Percentiles rank a stretch among this genome's conserved stretches.
Evolutionary conservation across 2,797 vertebrate genomes (phyloP).

Genomic region (Scleropages formosus): DNA sequence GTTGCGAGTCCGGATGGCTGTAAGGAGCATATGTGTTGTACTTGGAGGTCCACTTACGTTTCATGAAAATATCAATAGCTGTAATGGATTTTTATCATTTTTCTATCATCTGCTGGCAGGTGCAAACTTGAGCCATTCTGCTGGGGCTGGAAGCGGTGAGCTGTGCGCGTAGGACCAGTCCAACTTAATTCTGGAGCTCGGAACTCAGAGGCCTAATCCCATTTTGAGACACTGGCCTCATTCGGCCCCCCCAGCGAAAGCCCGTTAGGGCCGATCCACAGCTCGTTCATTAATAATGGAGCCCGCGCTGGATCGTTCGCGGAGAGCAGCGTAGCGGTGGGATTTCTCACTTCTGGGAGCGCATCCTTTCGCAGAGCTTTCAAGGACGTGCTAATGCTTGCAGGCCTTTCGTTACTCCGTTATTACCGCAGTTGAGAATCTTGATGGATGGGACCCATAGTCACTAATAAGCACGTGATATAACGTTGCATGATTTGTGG

Average conservation of each 20-base stretch:
- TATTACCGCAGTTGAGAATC: constrained; percentile 3
- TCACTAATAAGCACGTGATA: background rate
- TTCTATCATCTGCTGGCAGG: constrained; percentile 6
- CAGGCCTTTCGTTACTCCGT: too few relatives aligned
- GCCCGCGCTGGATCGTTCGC: constrained; percentile 51
- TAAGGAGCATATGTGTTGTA: too few relatives aligned
- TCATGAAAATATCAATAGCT: constrained; percentile 18
- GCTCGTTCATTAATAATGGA: constrained; percentile 53
- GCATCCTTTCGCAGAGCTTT: background rate
- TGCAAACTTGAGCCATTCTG: background rate
- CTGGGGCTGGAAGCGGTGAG: background rate
- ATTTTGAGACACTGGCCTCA: constrained; percentile 46
- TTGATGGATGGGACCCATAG: constrained; percentile 1
- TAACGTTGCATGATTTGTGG: background rate
- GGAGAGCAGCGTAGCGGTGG: constrained; percentile 49
- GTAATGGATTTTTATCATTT: constrained; percentile 3
- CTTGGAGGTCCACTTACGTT: too few relatives aligned
- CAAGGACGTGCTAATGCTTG: too few relatives aligned
- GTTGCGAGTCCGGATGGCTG: too few relatives aligned
- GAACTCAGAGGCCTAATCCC: constrained; percentile 36
- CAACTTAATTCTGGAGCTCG: constrained; percentile 3
- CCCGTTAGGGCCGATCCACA: constrained; percentile 55
- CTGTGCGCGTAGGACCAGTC: background rate
- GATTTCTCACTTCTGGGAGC: constrained; percentile 37
- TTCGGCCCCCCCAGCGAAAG: constrained; percentile 49